Evolutionary conservation across 92 coral and sea anemone genomes (phyloP).

Genomic region (Epizoanthus scotinus): DNA sequence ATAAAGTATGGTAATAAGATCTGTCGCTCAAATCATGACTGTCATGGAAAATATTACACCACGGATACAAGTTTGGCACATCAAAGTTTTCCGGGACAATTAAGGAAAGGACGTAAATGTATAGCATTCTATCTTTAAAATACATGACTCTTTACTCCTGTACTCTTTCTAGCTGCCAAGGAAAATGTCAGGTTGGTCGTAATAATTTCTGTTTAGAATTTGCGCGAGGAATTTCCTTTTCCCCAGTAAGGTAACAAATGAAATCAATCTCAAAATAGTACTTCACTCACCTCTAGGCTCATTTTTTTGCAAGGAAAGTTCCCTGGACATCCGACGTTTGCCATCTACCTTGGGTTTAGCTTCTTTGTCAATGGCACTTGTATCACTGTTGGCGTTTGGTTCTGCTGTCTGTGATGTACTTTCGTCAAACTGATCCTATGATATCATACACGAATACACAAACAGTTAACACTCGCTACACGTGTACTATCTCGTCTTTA

Average conservation of each 20-base stretch:
- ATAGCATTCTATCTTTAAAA: too few species aligned
- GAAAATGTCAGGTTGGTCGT: too few species aligned
- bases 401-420: constrained; percentile 30
- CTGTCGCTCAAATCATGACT: too few species aligned
- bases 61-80: too few species aligned
- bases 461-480: too few species aligned
- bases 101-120: too few species aligned
- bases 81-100: too few species aligned
- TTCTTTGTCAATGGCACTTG: constrained; percentile 23
- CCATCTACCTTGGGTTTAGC: constrained; percentile 28
- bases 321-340: constrained; percentile 30
- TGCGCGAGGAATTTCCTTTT: background rate
- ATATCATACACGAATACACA: too few species aligned
- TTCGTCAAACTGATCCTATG: constrained; percentile 40
- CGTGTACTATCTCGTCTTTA: background rate
- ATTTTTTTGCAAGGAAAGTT: constrained; percentile 54
- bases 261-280: background rate
- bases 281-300: constrained; percentile 50
- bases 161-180: too few species aligned
- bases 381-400: constrained; percentile 14
- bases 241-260: background rate
- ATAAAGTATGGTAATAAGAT: too few species aligned
- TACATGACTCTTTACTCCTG: too few species aligned
- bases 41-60: too few species aligned
- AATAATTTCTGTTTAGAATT: constrained; percentile 2